A percentile compares a stretch with the other conserved stretches of the same genome.
phyloP scores from a whole-genome alignment of 2,888 invertebrate species.

The Rhaphigaster nebulosa region DNA sequence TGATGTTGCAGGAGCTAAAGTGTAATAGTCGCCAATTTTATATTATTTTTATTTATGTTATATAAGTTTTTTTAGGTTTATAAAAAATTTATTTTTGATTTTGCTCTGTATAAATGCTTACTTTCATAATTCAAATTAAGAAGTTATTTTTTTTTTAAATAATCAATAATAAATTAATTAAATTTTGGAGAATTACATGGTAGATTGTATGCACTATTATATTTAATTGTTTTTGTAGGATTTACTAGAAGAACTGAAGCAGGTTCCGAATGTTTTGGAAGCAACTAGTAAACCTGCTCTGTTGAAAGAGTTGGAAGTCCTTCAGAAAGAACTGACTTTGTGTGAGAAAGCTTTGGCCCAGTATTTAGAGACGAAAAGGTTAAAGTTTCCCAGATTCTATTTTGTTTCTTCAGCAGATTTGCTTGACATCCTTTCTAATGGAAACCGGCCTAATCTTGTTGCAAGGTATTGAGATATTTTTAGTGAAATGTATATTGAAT shows the following conservation, averaged over 20 bases:
- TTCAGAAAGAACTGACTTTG: conserved; percentile 88
- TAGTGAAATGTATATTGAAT: background rate
- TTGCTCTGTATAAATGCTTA: too few relatives aligned
- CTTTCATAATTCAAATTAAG: background rate
- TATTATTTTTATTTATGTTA: too few relatives aligned
- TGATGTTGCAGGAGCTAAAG: too few relatives aligned
- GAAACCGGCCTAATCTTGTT: conserved; percentile 91
- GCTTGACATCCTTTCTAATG: conserved; percentile 94
- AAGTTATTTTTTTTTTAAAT: background rate
- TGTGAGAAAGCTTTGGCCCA: conserved; percentile 98
- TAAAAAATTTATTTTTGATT: too few relatives aligned
- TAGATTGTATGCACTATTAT: background rate
- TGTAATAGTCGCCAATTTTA: too few relatives aligned
- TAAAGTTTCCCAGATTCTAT: conserved; percentile 96
- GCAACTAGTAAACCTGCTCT: conserved; percentile 87
- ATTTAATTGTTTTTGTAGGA: conserved; percentile 69
- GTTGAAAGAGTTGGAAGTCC: conserved; percentile 81
- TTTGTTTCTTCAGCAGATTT: conserved; percentile 97
- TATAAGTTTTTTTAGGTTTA: too few relatives aligned
- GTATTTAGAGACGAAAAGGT: conserved; percentile 94
- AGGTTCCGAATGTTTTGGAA: conserved; percentile 89
- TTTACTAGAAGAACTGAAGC: conserved; percentile 82
- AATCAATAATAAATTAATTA: background rate
- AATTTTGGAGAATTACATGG: background rate
- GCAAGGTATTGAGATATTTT: conserved; percentile 70